Evolutionary conservation across 2,797 vertebrate species (phyloP).

Genomic region (Macrochelys suwanniensis): DNA sequence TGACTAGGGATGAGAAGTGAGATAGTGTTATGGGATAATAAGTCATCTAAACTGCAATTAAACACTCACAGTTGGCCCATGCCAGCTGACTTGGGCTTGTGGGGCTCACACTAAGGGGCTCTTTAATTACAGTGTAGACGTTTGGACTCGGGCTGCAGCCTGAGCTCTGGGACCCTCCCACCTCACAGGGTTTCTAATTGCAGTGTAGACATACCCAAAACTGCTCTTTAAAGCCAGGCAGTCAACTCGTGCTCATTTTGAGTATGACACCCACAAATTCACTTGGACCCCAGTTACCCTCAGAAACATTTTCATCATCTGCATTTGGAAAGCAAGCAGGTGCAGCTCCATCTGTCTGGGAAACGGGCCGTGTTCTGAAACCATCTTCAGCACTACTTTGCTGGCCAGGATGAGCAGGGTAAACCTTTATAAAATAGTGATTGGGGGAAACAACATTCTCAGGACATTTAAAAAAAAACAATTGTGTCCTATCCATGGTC

Average conservation of each 20-base stretch:
- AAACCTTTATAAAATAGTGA: rapidly evolving
- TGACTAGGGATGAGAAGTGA: slow-evolving; percentile 14
- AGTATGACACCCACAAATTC: background rate
- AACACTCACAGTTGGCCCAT: background rate
- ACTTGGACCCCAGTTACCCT: background rate
- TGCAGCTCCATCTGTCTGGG: background rate
- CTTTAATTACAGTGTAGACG: background rate
- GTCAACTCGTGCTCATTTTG: background rate
- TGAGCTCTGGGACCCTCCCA: background rate
- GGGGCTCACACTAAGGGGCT: background rate
- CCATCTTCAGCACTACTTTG: background rate
- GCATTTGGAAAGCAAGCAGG: background rate
- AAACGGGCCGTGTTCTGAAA: background rate
- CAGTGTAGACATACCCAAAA: background rate
- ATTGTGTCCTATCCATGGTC: background rate
- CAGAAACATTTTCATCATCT: background rate
- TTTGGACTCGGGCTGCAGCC: background rate
- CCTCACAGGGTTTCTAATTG: background rate
- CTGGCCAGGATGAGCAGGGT: background rate
- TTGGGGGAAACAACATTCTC: background rate
- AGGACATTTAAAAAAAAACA: background rate
- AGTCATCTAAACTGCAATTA: background rate
- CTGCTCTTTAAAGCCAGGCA: background rate
- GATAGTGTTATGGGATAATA: background rate
- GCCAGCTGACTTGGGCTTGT: background rate